Percentiles rank a stretch among this genome's conserved stretches.
Conservation (phyloP, 2,113 vertebrate genomes). For the Myiagra hebetior region DNA sequence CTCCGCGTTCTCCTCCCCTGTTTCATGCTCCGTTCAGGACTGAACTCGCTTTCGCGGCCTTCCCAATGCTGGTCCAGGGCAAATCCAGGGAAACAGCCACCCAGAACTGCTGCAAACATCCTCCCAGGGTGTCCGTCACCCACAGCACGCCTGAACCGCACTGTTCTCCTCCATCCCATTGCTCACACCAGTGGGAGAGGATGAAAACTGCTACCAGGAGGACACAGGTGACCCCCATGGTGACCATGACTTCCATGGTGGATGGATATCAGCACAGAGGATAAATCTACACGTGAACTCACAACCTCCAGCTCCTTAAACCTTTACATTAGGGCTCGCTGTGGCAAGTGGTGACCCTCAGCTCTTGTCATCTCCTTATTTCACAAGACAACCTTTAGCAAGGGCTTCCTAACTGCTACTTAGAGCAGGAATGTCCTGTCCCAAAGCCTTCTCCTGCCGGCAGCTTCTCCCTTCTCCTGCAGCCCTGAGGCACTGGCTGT, state of each 20-base stretch:
- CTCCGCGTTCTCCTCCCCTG: background rate
- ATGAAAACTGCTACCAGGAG: background rate
- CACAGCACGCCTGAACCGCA: background rate
- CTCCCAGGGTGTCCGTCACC: background rate
- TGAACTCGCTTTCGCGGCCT: fast-evolving
- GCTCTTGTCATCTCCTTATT: background rate
- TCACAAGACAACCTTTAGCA: background rate
- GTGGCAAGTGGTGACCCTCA: background rate
- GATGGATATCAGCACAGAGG: background rate
- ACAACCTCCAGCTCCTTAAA: background rate
- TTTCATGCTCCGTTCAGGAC: background rate
- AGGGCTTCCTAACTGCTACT: background rate
- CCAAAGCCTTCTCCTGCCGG: background rate
- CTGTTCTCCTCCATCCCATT: background rate
- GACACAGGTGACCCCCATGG: background rate
- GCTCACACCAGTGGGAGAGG: background rate
- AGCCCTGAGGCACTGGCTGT: background rate
- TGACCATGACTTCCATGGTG: fast-evolving
- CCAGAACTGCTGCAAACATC: background rate
- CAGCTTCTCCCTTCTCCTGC: background rate
- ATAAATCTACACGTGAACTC: background rate
- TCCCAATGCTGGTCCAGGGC: background rate
- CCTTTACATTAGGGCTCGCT: background rate
- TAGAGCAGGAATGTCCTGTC: background rate
- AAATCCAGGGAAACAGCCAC: background rate